These are phyloP conservation scores for Pachyseris speciosa DNA, from an alignment of 64 coral and sea anemone species.

Conservation along the genomic window DNA sequence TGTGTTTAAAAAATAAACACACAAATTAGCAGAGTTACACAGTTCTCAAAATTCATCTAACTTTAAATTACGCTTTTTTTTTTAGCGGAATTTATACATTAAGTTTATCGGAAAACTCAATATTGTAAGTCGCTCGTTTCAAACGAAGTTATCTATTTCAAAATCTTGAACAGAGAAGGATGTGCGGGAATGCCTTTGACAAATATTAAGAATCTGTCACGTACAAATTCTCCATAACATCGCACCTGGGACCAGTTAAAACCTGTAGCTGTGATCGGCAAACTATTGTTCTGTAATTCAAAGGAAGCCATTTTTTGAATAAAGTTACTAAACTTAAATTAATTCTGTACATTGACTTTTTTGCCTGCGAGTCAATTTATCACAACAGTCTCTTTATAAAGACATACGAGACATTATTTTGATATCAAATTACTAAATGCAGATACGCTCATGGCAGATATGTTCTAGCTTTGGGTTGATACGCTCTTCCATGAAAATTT, in stretches of 20 bases:
- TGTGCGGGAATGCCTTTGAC: slow-evolving; percentile 5
- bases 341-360: background rate
- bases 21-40: background rate
- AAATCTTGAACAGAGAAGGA: slow-evolving; percentile 13
- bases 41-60: background rate
- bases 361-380: background rate
- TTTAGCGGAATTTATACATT: too few species aligned
- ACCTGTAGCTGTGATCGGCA: background rate
- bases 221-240: background rate
- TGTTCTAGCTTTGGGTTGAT: background rate
- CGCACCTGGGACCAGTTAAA: background rate
- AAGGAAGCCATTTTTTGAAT: background rate
- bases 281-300: background rate
- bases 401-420: background rate
- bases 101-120: background rate
- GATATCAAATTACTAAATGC: background rate
- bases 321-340: background rate
- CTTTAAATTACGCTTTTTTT: slow-evolving; percentile 7
- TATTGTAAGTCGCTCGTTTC: background rate
- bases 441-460: background rate
- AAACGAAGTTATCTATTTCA: background rate
- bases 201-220: background rate
- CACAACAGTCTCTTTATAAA: background rate
- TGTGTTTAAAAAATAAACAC: slow-evolving; percentile 33
- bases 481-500: background rate